These are phyloP conservation scores for Zoanthus sociatus DNA, from an alignment of 92 coral and sea anemone genomes.

Conservation along the genomic window DNA sequence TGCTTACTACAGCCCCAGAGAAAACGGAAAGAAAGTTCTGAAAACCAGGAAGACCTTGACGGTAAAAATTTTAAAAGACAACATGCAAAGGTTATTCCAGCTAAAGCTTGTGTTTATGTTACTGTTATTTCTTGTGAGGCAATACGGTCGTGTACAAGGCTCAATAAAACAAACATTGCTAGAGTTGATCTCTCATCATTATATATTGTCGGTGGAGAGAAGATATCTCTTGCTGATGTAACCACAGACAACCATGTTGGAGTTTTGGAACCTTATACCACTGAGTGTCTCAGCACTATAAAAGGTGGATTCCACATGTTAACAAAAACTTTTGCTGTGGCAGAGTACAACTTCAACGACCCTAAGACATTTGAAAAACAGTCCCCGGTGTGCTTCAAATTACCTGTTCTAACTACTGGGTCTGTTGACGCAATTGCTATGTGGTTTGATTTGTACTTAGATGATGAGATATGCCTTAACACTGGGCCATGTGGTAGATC, in stretches of 20 bases:
- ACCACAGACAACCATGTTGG: constrained; percentile 28
- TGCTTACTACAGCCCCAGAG: constrained; percentile 56
- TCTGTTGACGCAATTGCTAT: constrained; percentile 85
- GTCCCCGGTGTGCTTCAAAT: constrained; percentile 46
- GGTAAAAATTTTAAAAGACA: background rate
- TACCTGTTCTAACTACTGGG: constrained; percentile 68
- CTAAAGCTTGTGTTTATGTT: constrained; percentile 85
- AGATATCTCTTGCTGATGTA: constrained; percentile 50
- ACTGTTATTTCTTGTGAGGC: constrained; percentile 78
- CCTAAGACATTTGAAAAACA: constrained; percentile 65
- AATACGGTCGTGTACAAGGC: constrained; percentile 47
- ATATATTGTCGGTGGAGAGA: constrained; percentile 83
- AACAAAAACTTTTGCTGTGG: constrained; percentile 68
- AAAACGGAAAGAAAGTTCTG: background rate
- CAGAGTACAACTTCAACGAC: constrained; percentile 77
- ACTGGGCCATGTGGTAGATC: constrained; percentile 88
- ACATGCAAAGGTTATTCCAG: constrained; percentile 80
- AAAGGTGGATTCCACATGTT: constrained; percentile 68
- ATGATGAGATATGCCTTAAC: constrained; percentile 73
- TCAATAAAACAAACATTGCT: constrained; percentile 29
- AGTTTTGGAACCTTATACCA: constrained; percentile 87
- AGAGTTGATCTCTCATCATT: constrained; percentile 66
- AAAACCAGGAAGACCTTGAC: background rate
- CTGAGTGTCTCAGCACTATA: constrained; percentile 76
- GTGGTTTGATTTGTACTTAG: constrained; percentile 93